Evolutionary conservation across 2,888 invertebrate genomes (phyloP).

Genomic region (Parthenolecanium corni): DNA sequence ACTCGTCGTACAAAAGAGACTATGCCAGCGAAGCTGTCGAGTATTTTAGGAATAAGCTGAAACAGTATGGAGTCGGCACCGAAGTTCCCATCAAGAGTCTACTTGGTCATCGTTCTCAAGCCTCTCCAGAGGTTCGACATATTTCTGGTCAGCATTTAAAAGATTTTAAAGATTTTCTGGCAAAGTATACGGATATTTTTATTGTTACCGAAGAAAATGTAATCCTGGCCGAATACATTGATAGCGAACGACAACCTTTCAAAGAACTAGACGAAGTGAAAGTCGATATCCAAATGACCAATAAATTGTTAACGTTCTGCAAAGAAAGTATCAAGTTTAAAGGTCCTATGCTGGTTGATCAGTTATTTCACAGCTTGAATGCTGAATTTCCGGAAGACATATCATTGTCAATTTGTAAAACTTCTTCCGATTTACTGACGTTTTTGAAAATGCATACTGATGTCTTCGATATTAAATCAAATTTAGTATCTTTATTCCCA

Average conservation of each 20-base stretch:
- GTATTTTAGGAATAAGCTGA: conserved; percentile 89
- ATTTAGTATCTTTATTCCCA: conserved; percentile 39
- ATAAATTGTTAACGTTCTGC: conserved; percentile 68
- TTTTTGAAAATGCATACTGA: conserved; percentile 89
- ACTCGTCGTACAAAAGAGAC: conserved; percentile 52
- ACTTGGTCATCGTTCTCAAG: conserved; percentile 90
- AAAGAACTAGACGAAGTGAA: conserved; percentile 62
- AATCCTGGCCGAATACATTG: conserved; percentile 54
- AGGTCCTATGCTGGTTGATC: conserved; percentile 74
- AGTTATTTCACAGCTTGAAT: conserved; percentile 69
- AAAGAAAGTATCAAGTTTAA: conserved; percentile 69
- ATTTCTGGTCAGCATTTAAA: conserved; percentile 88
- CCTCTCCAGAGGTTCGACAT: conserved; percentile 91
- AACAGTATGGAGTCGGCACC: conserved; percentile 88
- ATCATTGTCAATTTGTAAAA: conserved; percentile 81
- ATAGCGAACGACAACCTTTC: conserved; percentile 54
- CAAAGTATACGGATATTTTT: conserved; percentile 73
- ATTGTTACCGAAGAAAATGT: conserved; percentile 71
- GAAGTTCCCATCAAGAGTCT: conserved; percentile 95
- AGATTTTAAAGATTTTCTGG: conserved; percentile 82
- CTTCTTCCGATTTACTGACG: conserved; percentile 75
- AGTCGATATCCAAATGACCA: conserved; percentile 72
- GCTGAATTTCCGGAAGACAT: conserved; percentile 63
- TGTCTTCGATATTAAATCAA: conserved; percentile 84
- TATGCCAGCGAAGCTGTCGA: conserved; percentile 94